These are phyloP conservation scores for Cetoscarus ocellatus DNA, from an alignment of 2,797 vertebrate genomes.

Conservation along the genomic window DNA sequence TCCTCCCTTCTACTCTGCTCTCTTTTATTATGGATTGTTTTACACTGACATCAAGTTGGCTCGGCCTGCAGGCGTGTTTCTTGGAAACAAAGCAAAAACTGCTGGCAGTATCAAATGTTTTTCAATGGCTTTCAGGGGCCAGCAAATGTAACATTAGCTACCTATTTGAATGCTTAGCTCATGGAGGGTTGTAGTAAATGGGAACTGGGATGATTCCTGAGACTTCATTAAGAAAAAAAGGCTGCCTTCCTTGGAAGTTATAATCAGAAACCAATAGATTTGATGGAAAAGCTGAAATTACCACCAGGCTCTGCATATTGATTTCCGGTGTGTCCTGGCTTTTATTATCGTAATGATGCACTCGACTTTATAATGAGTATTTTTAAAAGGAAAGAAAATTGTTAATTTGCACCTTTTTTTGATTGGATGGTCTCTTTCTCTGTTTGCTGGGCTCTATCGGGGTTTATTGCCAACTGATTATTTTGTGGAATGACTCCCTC, in stretches of 20 bases:
- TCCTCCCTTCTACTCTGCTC: slow-evolving; percentile 41
- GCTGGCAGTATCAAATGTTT: slow-evolving; percentile 72
- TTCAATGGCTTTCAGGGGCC: slow-evolving; percentile 73
- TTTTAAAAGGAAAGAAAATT: slow-evolving; percentile 76
- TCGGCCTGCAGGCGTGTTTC: slow-evolving; percentile 57
- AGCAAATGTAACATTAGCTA: slow-evolving; percentile 76
- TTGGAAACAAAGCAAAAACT: slow-evolving; percentile 67
- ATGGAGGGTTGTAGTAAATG: slow-evolving; percentile 68
- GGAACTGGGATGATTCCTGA: slow-evolving; percentile 60
- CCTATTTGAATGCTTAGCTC: slow-evolving; percentile 74
- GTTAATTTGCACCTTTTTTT: slow-evolving; percentile 77
- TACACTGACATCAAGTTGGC: slow-evolving; percentile 81
- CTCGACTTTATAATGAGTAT: slow-evolving; percentile 65
- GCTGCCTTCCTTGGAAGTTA: slow-evolving; percentile 40
- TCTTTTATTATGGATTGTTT: slow-evolving; percentile 76
- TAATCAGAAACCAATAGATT: slow-evolving; percentile 58
- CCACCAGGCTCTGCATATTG: slow-evolving; percentile 61
- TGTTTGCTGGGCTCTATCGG: slow-evolving; percentile 73
- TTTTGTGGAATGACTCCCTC: slow-evolving; percentile 77
- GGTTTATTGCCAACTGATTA: slow-evolving; percentile 79
- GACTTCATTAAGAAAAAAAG: slow-evolving; percentile 54
- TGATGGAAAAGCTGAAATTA: slow-evolving; percentile 49
- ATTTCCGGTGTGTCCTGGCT: slow-evolving; percentile 43
- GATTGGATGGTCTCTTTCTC: slow-evolving; percentile 60
- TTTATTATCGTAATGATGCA: slow-evolving; percentile 60